These are phyloP conservation scores for Loripinus fragilis DNA, from an alignment of 2,888 invertebrate genomes.

Conservation along the genomic window DNA sequence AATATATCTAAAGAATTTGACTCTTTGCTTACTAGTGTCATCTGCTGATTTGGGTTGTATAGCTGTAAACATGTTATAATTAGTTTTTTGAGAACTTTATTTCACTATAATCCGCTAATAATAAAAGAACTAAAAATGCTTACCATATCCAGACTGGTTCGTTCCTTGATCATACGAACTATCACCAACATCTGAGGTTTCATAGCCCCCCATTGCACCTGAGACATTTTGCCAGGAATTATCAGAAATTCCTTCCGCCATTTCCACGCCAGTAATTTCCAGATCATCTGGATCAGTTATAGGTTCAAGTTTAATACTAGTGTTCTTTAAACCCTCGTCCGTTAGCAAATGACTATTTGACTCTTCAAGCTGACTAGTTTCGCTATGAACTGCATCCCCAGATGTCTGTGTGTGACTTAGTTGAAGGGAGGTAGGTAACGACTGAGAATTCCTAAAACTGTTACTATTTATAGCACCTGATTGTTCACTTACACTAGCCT, in stretches of 20 bases:
- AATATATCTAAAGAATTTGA: too few species aligned
- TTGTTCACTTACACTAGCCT: too few species aligned
- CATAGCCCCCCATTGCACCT: background rate
- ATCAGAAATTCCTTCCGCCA: background rate
- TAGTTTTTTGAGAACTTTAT: background rate
- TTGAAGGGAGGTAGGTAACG: background rate
- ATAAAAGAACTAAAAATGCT: background rate
- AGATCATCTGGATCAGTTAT: background rate
- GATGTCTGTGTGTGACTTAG: conserved; percentile 8
- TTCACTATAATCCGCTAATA: background rate
- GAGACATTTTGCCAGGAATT: background rate
- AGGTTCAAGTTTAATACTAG: background rate
- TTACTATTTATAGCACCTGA: background rate
- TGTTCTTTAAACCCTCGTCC: background rate
- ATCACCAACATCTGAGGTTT: background rate
- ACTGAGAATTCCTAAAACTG: background rate
- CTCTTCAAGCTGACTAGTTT: background rate
- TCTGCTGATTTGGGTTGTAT: too few species aligned
- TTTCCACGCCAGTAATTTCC: conserved; percentile 8
- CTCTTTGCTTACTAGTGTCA: too few species aligned
- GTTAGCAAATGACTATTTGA: background rate
- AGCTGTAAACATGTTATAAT: too few species aligned
- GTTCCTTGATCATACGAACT: background rate
- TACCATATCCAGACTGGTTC: conserved; percentile 8
- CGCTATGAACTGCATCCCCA: background rate